Conservation (phyloP, 1,140 invertebrate genomes). For the Cepaea nemoralis region DNA sequence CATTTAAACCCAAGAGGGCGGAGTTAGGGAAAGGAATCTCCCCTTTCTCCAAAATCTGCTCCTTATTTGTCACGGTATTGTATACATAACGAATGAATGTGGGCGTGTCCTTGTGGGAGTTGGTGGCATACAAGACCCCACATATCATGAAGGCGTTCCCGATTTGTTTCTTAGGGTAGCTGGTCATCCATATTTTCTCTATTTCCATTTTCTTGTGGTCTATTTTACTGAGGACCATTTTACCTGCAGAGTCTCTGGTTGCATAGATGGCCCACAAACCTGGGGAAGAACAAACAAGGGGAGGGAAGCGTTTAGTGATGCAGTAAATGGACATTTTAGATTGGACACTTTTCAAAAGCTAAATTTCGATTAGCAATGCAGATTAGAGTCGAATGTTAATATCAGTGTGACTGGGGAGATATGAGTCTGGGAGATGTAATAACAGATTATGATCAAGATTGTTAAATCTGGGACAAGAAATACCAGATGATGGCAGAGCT, state of each 20-base stretch:
- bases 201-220: constrained; percentile 56
- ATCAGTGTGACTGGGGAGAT: too few species aligned
- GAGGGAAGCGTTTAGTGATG: too few species aligned
- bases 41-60: constrained; percentile 45
- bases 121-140: constrained; percentile 62
- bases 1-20: constrained; percentile 35
- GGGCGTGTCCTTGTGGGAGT: constrained; percentile 57
- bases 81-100: constrained; percentile 62
- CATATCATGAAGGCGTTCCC: constrained; percentile 67
- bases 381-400: too few species aligned
- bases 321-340: too few species aligned
- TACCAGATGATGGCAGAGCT: too few species aligned
- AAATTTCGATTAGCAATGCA: too few species aligned
- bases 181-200: constrained; percentile 60
- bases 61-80: constrained; percentile 58
- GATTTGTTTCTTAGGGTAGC: constrained; percentile 55
- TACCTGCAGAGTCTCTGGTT: constrained; percentile 55
- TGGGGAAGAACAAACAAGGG: constrained; percentile 17
- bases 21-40: constrained; percentile 55
- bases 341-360: too few species aligned
- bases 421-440: too few species aligned
- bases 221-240: constrained; percentile 62
- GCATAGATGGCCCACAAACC: constrained; percentile 66
- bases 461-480: too few species aligned
- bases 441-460: too few species aligned